These are phyloP conservation scores for Vombatus ursinus DNA, from an alignment of 2,113 vertebrate genomes.

Conservation along the genomic window DNA sequence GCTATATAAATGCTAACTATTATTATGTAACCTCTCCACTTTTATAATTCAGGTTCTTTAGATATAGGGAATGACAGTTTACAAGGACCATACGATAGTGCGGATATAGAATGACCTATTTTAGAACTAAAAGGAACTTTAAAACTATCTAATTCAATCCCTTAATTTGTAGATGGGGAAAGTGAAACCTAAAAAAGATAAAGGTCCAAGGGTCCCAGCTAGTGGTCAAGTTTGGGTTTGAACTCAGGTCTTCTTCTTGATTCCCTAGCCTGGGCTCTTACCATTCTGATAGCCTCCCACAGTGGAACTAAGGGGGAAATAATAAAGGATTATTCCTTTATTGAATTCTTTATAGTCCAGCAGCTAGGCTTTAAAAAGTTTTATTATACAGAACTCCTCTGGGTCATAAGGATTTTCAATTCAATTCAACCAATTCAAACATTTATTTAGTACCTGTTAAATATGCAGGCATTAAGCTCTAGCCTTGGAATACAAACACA, in stretches of 20 bases:
- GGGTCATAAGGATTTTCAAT: neutral
- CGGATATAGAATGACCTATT: neutral
- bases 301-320: neutral
- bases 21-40: neutral
- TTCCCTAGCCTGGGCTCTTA: neutral
- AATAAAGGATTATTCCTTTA: neutral
- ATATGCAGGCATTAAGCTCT: neutral
- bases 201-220: neutral
- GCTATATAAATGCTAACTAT: neutral
- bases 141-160: neutral
- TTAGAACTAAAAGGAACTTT: neutral
- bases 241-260: neutral
- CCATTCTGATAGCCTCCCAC: neutral
- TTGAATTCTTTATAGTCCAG: neutral
- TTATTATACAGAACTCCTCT: neutral
- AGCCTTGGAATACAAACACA: neutral
- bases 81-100: neutral
- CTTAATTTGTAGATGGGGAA: neutral
- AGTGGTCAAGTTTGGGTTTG: neutral
- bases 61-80: neutral
- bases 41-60: neutral
- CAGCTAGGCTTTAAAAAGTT: neutral
- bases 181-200: neutral
- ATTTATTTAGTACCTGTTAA: neutral
- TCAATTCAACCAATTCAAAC: neutral